phyloP scores from a whole-genome alignment of 2,888 invertebrate species.

The Hypomecis atomaria region DNA sequence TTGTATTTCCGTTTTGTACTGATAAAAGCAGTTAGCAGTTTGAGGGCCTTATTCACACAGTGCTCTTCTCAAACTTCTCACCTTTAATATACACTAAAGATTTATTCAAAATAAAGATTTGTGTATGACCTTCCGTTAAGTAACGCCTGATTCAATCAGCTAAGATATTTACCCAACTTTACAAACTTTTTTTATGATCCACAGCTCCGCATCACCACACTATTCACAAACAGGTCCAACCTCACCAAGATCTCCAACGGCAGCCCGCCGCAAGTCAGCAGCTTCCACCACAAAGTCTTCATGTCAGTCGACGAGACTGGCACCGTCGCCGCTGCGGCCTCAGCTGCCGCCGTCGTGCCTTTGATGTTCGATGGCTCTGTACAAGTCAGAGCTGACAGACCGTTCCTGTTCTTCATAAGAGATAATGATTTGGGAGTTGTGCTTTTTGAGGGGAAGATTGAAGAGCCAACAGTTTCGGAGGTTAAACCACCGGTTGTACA shows the following conservation, averaged over 20 bases:
- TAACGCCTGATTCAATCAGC: too few species aligned
- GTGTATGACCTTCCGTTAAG: too few species aligned
- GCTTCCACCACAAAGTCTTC: constrained; percentile 86
- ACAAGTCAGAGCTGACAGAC: constrained; percentile 83
- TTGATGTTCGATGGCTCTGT: constrained; percentile 81
- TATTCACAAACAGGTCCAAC: constrained; percentile 84
- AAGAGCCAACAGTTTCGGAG: constrained; percentile 69
- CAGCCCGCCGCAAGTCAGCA: constrained; percentile 73
- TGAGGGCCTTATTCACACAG: too few species aligned
- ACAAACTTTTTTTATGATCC: constrained; percentile 42
- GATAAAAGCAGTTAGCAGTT: too few species aligned
- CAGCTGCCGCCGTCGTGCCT: constrained; percentile 85
- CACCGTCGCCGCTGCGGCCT: constrained; percentile 86
- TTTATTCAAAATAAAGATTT: too few species aligned
- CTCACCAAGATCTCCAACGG: constrained; percentile 82
- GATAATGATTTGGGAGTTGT: constrained; percentile 81
- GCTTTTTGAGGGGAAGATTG: constrained; percentile 87
- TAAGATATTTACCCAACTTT: too few species aligned
- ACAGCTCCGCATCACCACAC: constrained; percentile 84
- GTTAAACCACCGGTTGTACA: background rate
- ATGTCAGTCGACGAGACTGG: constrained; percentile 88
- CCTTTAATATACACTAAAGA: too few species aligned
- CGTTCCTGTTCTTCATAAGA: constrained; percentile 87
- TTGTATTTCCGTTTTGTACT: too few species aligned
- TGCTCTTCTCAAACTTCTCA: too few species aligned